phyloP scores from a whole-genome alignment of 2,888 invertebrate species.

The Liopterus haemorrhoidalis region DNA sequence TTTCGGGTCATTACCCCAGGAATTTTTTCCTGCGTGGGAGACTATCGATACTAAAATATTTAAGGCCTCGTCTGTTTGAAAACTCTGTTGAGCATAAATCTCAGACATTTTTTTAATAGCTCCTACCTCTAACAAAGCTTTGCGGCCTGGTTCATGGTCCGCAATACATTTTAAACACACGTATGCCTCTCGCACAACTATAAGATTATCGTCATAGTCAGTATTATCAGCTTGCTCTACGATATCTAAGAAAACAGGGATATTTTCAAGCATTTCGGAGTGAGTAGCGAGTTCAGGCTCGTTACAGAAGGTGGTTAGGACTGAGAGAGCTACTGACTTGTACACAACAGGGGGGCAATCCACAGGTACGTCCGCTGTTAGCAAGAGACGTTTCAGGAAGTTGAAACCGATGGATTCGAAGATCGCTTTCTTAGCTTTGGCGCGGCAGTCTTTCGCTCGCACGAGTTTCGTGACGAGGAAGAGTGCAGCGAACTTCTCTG shows the following conservation, averaged over 20 bases:
- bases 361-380: constrained; percentile 69
- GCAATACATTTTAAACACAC: constrained; percentile 77
- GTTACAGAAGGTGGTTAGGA: constrained; percentile 79
- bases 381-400: constrained; percentile 74
- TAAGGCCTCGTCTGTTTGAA: constrained; percentile 83
- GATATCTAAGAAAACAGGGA: constrained; percentile 77
- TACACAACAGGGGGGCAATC: constrained; percentile 86
- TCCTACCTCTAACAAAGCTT: constrained; percentile 69
- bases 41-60: constrained; percentile 73
- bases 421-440: constrained; percentile 64
- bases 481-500: constrained; percentile 85
- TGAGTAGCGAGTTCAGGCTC: constrained; percentile 74
- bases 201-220: constrained; percentile 78
- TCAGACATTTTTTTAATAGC: constrained; percentile 78
- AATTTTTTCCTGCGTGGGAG: constrained; percentile 62
- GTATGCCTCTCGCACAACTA: constrained; percentile 81
- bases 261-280: constrained; percentile 75
- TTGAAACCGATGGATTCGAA: constrained; percentile 87
- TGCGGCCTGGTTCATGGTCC: constrained; percentile 70
- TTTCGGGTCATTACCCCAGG: constrained; percentile 73
- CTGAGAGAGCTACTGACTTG: constrained; percentile 83
- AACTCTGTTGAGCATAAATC: constrained; percentile 81
- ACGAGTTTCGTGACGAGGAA: constrained; percentile 89
- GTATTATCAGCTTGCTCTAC: constrained; percentile 78
- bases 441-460: constrained; percentile 73